phyloP scores from a whole-genome alignment of 2,113 vertebrate genomes.

The Pyxicephalus adspersus region DNA sequence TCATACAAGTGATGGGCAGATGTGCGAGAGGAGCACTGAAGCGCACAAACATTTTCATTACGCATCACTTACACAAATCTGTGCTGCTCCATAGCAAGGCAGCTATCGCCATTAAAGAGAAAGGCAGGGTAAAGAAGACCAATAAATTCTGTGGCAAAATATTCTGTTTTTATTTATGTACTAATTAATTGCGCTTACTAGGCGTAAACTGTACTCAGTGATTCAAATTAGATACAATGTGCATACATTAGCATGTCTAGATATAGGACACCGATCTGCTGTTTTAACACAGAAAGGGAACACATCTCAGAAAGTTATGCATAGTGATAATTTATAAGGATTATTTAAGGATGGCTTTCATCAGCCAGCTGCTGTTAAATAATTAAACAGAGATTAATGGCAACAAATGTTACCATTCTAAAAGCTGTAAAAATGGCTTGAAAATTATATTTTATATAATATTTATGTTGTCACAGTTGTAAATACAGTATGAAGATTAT shows the following conservation, averaged over 20 bases:
- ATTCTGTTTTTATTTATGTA: neutral
- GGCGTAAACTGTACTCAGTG: conserved; percentile 7
- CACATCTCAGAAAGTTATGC: neutral
- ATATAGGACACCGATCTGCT: neutral
- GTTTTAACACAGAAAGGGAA: neutral
- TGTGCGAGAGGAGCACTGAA: conserved; percentile 20
- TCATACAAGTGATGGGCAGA: conserved; percentile 36
- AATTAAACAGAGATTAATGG: neutral
- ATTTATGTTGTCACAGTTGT: no score
- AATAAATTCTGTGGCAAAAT: conserved; percentile 8
- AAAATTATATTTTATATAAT: no score
- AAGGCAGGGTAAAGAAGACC: conserved; percentile 5
- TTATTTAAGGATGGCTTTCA: neutral
- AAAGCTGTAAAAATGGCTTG: no score
- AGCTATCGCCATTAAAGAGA: conserved; percentile 8
- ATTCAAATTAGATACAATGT: conserved; percentile 34
- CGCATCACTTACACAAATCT: conserved; percentile 40
- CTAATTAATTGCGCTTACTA: conserved; percentile 10
- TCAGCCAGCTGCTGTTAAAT: neutral
- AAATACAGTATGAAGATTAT: no score
- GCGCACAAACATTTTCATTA: conserved; percentile 36
- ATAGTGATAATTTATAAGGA: neutral
- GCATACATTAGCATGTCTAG: conserved; percentile 38
- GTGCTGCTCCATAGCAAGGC: conserved; percentile 7
- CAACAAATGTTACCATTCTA: no score